Evolutionary conservation across 1,140 invertebrate genomes (phyloP), one percentile per base, ranked within the genome.

Genomic region (Trichonephila inaurata): DNA sequence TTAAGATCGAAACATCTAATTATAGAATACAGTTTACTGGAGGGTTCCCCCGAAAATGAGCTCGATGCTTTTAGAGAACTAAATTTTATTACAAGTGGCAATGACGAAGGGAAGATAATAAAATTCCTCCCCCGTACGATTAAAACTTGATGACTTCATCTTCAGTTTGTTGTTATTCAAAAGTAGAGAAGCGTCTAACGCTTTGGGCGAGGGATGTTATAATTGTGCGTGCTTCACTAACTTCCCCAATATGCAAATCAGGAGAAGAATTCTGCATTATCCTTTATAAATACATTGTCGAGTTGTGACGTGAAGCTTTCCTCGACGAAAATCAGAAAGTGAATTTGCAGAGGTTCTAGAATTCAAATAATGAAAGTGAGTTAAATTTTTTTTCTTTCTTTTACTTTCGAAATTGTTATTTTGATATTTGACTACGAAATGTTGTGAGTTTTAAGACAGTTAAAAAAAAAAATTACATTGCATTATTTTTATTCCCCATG

Each of bases 21-120:
- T 93, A 93, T 88, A 89, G 86, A 81, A 66, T 62, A 40, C 40
- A 86, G 81, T 85, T 92, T 61, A 72, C 40, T 28, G 66, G 85
- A 33, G 58, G 89, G 89, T 44, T 77, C 18, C 72, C 44, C 66
- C 24, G 92, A 81, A 89, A 93, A 93, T 88, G 92, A 92, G 51
- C 51, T 58, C 40, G 21, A 83, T 85, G 72, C 90, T 60, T 91
- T 91, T 91, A 91, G 24, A 51, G 88, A 64, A 92, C 83, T 86
- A 66, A 92, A 93, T 93, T 93, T 93, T 93, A 93, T 93, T 93
- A 93, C 64, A 60, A 72, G 89, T 58, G 69, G 89, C 89, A 91
- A 91, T 83, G 82, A 85, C n/a, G 64, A 86, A 69, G 69, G 69
- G 58, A 66, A 81, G 85, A 72, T 93, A 93, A 93, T 93, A 93